Base-by-base conservation (phyloP, 2,797 vertebrate species). In the Hozukius guyotensis region DNA sequence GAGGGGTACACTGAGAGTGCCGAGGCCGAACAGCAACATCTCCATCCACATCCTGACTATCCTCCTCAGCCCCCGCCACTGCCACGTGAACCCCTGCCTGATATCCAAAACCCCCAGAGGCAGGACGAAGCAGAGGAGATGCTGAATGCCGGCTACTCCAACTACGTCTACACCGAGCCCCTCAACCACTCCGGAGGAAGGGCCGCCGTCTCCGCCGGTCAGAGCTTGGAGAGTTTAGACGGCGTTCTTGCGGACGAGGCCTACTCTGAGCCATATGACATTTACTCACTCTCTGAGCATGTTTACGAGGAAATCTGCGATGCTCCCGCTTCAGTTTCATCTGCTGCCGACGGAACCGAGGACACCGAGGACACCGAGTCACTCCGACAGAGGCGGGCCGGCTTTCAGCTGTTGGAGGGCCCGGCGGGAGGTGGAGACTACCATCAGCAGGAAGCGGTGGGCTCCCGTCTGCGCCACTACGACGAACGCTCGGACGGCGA, bases 301-400 rank as follows among this genome's bases (percentile, higher is more conserved):
- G 97, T 99, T 49, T 99, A 99, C n/a, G 98, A 99, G 90, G 98
- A 99, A 90, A 99, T 99, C 72, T 95, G 96, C 6, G 97, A 98
- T 0, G 81, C 96, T 2, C 95, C 34, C 2, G 20, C 10, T 3
- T 73, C 70, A 3, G 60, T 42, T 53, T 72, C 79, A 10, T 34
- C 71, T 2, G 14, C 85, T 4, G 49, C 61, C 14, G 80, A 61
- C 2, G 13, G 34, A 3, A 49, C 46, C 0, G 82, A 82, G 13
- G 79, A 84, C 25, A 66, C 78, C 24, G 70, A 89, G 36, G 78
- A 84, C 25, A 68, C 77, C 24, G 70, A 89, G 36, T 77, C 87
- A 16, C 82, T 89, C 6, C 89, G 88, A 18, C 87, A 92, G 83
- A 92, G 86, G 20, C 94, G 93, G 29, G 95, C 95, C 0, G 93